Base-by-base conservation (phyloP, 2,113 vertebrate species). In the Barbus barbus region DNA sequence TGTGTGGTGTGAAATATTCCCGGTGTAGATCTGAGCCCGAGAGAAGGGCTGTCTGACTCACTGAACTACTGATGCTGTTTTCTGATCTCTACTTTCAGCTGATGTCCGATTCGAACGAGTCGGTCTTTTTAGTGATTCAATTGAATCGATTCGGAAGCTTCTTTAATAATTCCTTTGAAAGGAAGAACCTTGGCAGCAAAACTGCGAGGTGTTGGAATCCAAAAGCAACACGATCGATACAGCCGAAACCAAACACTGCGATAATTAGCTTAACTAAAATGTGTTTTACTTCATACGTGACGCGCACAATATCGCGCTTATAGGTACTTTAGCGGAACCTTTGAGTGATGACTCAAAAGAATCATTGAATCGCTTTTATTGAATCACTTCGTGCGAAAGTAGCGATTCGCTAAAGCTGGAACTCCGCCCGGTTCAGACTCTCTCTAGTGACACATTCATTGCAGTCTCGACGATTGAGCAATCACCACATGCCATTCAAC, bases 351-450 rank as follows among this genome's bases (percentile, higher is more conserved):
- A 44, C 14, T 78, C 13, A 41, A 63, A 63, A 28, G 5, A 81
- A 9, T 36, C 6, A 22, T 1, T 41, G 56, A 80, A 48, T 33
- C 78, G 4, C 67, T 48, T 48, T 48, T 16, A 48, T 48, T 14
- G 46, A 16, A 48, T 14, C 4, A 16, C 46, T 48, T 48, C 13
- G 4, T 14, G 1, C 46, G 46, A 48, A 48, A 3, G n/a, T 38
- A 81, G 11, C 46, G 44, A 71, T 38, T 81, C 65, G 6, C 20
- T 67, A 7, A 51, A 33, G 84, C 56, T 83, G 86, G 86, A 90
- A 88, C 93, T 92, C 92, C 92, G 88, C 93, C 93, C 91, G 91
- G 56, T 91, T 88, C 91, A 88, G 92, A 89, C 90, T 92, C 91
- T 92, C 91, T 90, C 89, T 72, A 85, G 89, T 93, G 93, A 94